Evolutionary conservation across 2,797 vertebrate genomes (phyloP), one percentile per base, ranked within the genome.

Genomic region (Phoxinus dragarum): DNA sequence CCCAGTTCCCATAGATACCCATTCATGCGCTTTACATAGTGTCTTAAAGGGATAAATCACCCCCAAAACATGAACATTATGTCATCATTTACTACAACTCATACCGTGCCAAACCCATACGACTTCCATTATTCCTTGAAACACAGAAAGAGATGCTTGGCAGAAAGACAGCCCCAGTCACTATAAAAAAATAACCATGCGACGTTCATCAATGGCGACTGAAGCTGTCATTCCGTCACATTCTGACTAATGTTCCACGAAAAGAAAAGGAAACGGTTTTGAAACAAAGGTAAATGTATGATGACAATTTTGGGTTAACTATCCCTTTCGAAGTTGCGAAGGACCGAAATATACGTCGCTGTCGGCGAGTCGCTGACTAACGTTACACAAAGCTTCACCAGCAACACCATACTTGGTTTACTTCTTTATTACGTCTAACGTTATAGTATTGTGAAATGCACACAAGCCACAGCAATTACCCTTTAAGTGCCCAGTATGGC

Each of bases 1-100:
- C 90, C 90, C 88, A 87, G 74, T 78, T 80, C 88, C 59, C 61
- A 81, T 74, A 66, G 81, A 36, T 84, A 66, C 49, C 49, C 56
- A 71, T 52, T 40, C 64, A 64, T 64, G 31, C 76, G 68, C 54
- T 47, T 64, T 73, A 49, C 27, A 85, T 40, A 84, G 42, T 11
- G 36, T n/a, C 44, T 67, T 80, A 68, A 80, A n/a, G 11, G 1
- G 44, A 52, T 47, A 38, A 31, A 14, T 66, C 2, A 52, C 47
- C 47, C 3, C 16, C 3, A 17, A 2, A 49, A 67, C 7, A 49
- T 8, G 1, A 36, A 80, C 44, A 8, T 23, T 27, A 16, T 10
- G 27, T 36, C 61, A 66, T 80, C 27, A 49, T 49, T 36, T 23
- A 14, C 17, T 49, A 64, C 6, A 19, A 9, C 11, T 1, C 23